A percentile compares a stretch with the other conserved stretches of the same genome.
phyloP scores from a whole-genome alignment of 2,797 vertebrate genomes.

The Arrhamphus sclerolepis region DNA sequence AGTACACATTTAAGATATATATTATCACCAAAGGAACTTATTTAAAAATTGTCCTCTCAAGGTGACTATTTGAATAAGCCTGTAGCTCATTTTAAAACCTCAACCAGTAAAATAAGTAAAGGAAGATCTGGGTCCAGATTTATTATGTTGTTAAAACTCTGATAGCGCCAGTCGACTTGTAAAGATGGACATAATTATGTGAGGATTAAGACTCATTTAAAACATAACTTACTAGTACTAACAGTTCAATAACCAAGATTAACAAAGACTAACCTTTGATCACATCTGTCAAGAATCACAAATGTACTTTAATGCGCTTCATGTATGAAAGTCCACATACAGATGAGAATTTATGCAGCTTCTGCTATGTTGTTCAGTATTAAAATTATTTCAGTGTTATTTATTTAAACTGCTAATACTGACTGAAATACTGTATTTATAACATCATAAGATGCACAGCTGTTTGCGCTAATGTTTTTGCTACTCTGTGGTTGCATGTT shows the following conservation, averaged over 20 bases:
- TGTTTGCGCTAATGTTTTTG: too few relatives aligned
- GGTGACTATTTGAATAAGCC: background rate
- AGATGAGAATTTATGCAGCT: background rate
- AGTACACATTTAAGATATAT: background rate
- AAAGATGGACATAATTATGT: background rate
- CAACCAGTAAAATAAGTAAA: background rate
- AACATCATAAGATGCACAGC: too few relatives aligned
- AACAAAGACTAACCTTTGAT: too few relatives aligned
- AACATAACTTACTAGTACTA: too few relatives aligned
- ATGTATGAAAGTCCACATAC: background rate
- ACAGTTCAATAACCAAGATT: too few relatives aligned
- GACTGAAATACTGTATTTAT: too few relatives aligned
- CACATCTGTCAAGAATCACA: too few relatives aligned
- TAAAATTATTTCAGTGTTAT: too few relatives aligned
- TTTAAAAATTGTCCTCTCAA: background rate
- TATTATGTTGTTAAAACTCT: background rate
- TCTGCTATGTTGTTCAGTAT: too few relatives aligned
- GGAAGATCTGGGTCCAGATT: background rate
- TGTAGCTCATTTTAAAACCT: conserved; percentile 3
- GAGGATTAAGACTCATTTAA: conserved; percentile 2
- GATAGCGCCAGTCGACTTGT: background rate
- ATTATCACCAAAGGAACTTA: conserved; percentile 1
- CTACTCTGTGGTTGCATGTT: too few relatives aligned
- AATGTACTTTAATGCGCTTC: too few relatives aligned
- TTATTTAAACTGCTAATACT: too few relatives aligned